Evolutionary conservation across 37 sponge, comb jelly and placozoan genomes (phyloP), one percentile per base, ranked within the genome.

Genomic region (Spongilla lacustris): DNA sequence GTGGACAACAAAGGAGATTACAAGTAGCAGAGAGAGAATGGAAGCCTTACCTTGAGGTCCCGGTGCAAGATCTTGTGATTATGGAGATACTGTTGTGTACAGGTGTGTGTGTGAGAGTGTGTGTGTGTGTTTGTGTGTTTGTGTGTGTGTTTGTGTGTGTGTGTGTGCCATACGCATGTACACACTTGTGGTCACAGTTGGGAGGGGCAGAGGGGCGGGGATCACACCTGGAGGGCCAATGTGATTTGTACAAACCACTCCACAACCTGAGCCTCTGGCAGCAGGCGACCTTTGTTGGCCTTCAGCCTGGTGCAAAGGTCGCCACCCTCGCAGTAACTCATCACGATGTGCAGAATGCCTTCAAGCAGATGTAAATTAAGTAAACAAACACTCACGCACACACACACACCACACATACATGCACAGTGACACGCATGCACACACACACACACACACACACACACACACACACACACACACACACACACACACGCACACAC

Each of bases 201-300:
- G n/a, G 8, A 46, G 4, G 46, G 46, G 8, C 8, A 4, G 10
- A 25, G 10, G 50, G 21, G 24, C 4, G 8, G 27, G 38, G 29
- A 9, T 24, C 74, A 30, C 0, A 91, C 92, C 92, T 91, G 89
- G 31, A 98, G 86, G 12, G 96, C 99, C 23, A 98, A 89, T 11
- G 96, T 84, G 31, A 96, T 98, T 91, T 98, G 99, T 9, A 98
- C 94, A 81, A 96, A 98, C 99, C 99, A 98, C 79, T 95, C 93
- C 5, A 98, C 90, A 4, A 98, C 93, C 76, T 96, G 88, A 5
- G 66, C 2, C 83, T 98, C 99, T 0, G 92, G 85, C 1, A 98
- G 85, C 17, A 77, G 87, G 24, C n/a, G 80, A 12, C 87, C 87
- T 23, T 73, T 41, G 21, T 69, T 71, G 5, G 78, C 67, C 74